Base-by-base conservation (phyloP, 2,797 vertebrate genomes). In the Cynopterus sphinx region DNA sequence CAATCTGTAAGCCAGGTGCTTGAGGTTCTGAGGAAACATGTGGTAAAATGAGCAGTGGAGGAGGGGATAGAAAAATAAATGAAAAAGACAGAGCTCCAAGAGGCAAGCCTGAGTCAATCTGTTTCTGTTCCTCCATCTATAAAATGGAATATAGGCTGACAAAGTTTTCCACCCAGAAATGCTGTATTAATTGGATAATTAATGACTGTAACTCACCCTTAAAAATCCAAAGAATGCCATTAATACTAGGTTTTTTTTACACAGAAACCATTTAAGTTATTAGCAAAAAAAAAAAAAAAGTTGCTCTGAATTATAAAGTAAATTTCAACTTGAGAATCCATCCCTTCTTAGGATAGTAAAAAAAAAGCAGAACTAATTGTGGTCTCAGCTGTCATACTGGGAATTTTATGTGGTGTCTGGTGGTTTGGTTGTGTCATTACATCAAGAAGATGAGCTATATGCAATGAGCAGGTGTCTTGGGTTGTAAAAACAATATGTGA, bases 221-320 rank as follows among this genome's bases (percentile, higher is more conserved):
- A 68, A 91, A 93, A 92, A 65, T 65, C 61, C 78, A 95, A 93
- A 90, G 57, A 96, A 84, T 87, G 51, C 17, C 82, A 96, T 94
- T 91, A 96, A 83, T 88, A 65, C 57, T 94, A 92, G 93, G 68
- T 74, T 95, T 91, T 95, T 95, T 95, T 96, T 68, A 89, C 81
- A 95, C 3, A 21, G 49, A 95, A 90, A 94, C 33, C 39, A 92
- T 88, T 95, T 92, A 82, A 94, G 73, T 84, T 95, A 96, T 96
- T 97, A 97, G 86, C 13, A 88, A 97, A 96, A 96, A 57, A 75
- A 88, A 97, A 96, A 96, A 55, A 77, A 89, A 26, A 83, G 16
- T 67, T 89, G 53, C 41, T 96, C 4, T 89, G 74, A 59, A 93
- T 88, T 95, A 95, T 75, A 96, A 95, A 83, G 63, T 71, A 96